Evolutionary conservation across 35 echinoderm and acorn worm genomes (phyloP).

Genomic region (Ophioderma brevispina): DNA sequence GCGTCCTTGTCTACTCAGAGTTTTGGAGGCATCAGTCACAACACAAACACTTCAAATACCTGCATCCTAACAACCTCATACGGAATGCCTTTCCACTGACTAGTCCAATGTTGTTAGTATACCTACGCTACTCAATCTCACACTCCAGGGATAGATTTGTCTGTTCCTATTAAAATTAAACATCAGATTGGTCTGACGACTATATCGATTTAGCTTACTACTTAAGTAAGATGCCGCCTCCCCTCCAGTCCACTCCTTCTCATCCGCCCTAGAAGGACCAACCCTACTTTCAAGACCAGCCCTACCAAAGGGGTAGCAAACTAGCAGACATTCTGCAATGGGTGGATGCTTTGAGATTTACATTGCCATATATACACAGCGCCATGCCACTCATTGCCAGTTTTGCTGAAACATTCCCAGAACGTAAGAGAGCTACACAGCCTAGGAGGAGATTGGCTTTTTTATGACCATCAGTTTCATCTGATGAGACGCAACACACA

Average conservation of each 20-base stretch:
- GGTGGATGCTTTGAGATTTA: neutral
- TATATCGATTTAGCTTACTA: neutral
- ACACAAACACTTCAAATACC: no score
- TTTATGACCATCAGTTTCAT: neutral
- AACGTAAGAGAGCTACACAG: neutral
- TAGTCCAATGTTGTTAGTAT: no score
- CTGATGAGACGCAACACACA: no score
- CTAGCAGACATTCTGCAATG: neutral
- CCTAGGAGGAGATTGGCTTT: neutral
- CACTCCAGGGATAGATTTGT: neutral
- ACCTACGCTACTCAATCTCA: no score
- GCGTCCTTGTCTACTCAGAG: no score
- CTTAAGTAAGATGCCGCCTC: neutral
- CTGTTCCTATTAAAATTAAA: neutral
- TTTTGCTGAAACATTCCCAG: neutral
- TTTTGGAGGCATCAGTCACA: no score
- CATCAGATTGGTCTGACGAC: neutral
- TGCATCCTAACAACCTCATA: no score
- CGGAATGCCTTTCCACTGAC: no score
- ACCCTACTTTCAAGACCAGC: neutral
- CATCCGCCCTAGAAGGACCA: neutral
- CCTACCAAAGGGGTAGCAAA: neutral
- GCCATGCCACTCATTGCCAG: neutral
- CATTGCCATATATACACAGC: neutral
- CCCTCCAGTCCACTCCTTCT: neutral